Conservation (phyloP, 2,888 invertebrate species). For the Abrostola triplasia region DNA sequence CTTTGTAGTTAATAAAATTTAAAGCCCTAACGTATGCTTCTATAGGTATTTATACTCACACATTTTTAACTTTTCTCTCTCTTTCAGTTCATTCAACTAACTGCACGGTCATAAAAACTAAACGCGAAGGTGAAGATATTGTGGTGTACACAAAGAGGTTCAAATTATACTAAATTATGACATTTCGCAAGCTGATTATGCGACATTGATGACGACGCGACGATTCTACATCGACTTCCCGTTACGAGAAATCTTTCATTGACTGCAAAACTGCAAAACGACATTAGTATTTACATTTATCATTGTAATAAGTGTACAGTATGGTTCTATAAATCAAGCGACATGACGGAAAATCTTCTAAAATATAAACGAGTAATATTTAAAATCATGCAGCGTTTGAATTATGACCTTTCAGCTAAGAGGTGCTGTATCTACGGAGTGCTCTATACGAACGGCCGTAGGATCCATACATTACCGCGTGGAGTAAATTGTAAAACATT, state of each 20-base stretch:
- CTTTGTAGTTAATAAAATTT: too few species aligned
- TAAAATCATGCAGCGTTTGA: slow-evolving; percentile 24
- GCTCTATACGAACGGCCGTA: slow-evolving; percentile 15
- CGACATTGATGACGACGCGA: neutral
- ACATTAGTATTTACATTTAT: slow-evolving; percentile 9
- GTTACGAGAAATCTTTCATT: too few species aligned
- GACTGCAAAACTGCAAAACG: slow-evolving; percentile 8
- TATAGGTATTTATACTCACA: too few species aligned
- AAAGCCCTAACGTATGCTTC: too few species aligned
- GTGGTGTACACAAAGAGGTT: slow-evolving; percentile 70
- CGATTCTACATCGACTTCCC: too few species aligned
- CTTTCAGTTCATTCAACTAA: slow-evolving; percentile 68
- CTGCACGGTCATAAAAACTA: slow-evolving; percentile 56
- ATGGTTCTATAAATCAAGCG: slow-evolving; percentile 3
- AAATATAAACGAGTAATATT: slow-evolving; percentile 18
- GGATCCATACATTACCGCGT: slow-evolving; percentile 54
- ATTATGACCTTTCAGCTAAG: slow-evolving; percentile 22
- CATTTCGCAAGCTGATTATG: neutral
- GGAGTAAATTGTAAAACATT: slow-evolving; percentile 70
- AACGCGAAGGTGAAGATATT: slow-evolving; percentile 69
- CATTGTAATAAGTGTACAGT: slow-evolving; percentile 11
- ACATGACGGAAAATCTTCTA: slow-evolving; percentile 18
- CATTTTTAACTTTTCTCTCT: slow-evolving; percentile 11
- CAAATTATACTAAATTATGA: slow-evolving; percentile 62
- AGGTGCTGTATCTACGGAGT: slow-evolving; percentile 13